Base-by-base conservation (phyloP, 2,888 invertebrate genomes). In the Conistra vaccinii region DNA sequence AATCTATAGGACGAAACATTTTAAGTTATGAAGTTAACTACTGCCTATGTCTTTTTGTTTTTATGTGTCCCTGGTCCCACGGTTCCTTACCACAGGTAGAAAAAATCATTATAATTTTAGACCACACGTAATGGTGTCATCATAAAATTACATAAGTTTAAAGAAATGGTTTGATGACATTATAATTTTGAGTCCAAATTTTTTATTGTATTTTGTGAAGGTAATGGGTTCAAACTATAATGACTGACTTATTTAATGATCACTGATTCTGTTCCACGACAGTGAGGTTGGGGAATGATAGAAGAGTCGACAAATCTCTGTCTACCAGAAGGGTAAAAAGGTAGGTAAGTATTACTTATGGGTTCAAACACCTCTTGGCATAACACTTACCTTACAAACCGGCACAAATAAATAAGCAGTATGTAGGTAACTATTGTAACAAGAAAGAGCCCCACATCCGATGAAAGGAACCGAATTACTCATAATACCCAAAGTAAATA, bases 21-120 rank as follows among this genome's bases (percentile, higher is more conserved):
- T 20, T 48, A n/a, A 60, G 60, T 61, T 69, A 69, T 29, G 39
- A 29, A 68, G 53, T 69, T 74, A 76, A 75, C 66, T 72, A 69
- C 23, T 62, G 29, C 2, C 9, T 3, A 63, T 57, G 65, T 61
- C 26, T 61, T 69, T 77, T 66, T 48, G 73, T 73, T 70, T 76
- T 78, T 82, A 76, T 83, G 62, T 63, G 29, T 55, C 73, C 80
- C 73, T 78, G 69, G 78, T 84, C 76, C 71, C 81, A 71, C 61
- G 71, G 7, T 81, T 69, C 53, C 69, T 78, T 80, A 53, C 75
- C 51, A 20, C 71, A 73, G 78, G 69, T 75, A 83, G 35, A 57
- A 71, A 73, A 55, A n/a, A 42, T 75, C 60, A 42, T 63, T 63
- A 79, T 60, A 77, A 61, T 39, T 71, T 67, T 79, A 42, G 75